phyloP scores from a whole-genome alignment of 2,797 vertebrate genomes.

The Trachops cirrhosus region DNA sequence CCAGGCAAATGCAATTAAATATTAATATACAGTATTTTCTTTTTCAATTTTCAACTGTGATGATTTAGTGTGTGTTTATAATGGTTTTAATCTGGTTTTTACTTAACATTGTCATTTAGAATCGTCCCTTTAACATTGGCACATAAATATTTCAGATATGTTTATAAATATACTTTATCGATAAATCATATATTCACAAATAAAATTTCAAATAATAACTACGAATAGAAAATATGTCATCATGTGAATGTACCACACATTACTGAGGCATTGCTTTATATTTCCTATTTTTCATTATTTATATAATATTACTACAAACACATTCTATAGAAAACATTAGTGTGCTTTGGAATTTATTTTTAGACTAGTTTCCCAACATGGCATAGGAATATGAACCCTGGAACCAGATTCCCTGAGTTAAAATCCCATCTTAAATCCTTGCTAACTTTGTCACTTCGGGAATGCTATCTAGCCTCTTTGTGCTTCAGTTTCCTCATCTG shows the following conservation, averaged over 20 bases:
- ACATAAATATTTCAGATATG: slow-evolving; percentile 7
- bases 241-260: background rate
- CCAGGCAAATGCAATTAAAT: background rate
- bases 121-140: background rate
- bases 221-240: slow-evolving; percentile 28
- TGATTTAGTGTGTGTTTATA: slow-evolving; percentile 4
- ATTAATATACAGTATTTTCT: background rate
- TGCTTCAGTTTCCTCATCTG: slow-evolving; percentile 7
- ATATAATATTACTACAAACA: background rate
- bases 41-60: slow-evolving; percentile 15
- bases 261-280: background rate
- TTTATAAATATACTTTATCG: background rate
- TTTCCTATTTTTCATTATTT: slow-evolving; percentile 27
- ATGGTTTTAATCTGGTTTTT: background rate
- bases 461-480: background rate
- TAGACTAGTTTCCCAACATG: background rate
- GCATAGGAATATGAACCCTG: background rate
- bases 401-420: background rate
- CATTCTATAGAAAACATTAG: slow-evolving; percentile 2
- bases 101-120: slow-evolving; percentile 25
- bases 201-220: background rate
- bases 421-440: slow-evolving; percentile 18
- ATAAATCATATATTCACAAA: slow-evolving; percentile 32
- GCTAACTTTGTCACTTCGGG: background rate
- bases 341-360: slow-evolving; percentile 5